Conservation (phyloP, 2,113 vertebrate species). For the Chloropsis hardwickii region DNA sequence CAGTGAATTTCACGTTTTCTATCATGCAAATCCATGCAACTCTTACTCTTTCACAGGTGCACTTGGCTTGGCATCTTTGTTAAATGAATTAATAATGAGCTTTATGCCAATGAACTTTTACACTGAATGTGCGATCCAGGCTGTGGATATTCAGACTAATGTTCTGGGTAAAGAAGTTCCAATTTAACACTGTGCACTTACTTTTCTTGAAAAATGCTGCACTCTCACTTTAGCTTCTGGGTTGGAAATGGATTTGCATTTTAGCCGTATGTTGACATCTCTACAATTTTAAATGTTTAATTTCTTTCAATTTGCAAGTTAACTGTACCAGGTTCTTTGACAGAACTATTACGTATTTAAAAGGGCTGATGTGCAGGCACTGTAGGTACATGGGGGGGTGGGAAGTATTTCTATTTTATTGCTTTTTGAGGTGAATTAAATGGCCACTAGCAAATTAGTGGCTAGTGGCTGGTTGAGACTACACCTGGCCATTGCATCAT, state of each 20-base stretch:
- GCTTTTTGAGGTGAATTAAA: slow-evolving; percentile 10
- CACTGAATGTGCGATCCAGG: neutral
- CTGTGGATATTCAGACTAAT: neutral
- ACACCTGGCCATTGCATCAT: slow-evolving; percentile 22
- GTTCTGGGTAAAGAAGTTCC: neutral
- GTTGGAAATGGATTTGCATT: neutral
- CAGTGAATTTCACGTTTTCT: neutral
- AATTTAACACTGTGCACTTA: neutral
- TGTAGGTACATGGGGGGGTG: neutral
- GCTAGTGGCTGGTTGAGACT: neutral
- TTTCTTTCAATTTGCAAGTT: neutral
- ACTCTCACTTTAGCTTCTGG: neutral
- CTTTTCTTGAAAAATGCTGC: neutral
- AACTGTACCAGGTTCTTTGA: neutral
- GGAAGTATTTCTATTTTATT: neutral
- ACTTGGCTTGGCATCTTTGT: neutral
- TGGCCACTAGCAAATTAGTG: slow-evolving; percentile 10
- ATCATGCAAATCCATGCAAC: neutral
- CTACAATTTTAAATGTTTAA: neutral
- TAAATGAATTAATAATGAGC: neutral
- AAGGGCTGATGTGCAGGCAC: neutral
- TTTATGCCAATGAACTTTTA: neutral
- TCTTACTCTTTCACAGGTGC: neutral
- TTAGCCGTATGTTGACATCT: neutral
- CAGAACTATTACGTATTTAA: neutral